phyloP scores from a whole-genome alignment of 2,888 invertebrate genomes.

The Eulithis prunata region DNA sequence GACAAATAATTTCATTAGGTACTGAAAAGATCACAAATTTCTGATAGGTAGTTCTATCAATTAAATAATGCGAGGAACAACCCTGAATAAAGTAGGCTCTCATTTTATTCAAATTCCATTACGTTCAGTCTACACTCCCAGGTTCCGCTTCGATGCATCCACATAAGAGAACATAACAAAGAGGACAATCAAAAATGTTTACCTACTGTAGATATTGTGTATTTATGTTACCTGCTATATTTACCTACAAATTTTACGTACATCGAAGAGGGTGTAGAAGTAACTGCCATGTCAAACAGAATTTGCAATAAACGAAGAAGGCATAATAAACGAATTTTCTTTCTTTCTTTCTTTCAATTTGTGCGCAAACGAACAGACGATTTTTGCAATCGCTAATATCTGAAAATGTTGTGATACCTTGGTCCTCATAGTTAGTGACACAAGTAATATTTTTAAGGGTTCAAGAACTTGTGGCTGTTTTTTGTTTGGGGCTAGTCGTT shows the following conservation, averaged over 20 bases:
- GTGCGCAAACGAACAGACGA: too few relatives aligned
- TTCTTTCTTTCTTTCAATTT: too few relatives aligned
- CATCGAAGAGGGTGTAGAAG: too few relatives aligned
- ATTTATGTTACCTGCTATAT: not conserved
- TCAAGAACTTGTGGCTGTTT: too few relatives aligned
- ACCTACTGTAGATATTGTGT: slow-evolving; percentile 11
- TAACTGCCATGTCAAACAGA: too few relatives aligned
- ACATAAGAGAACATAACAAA: slow-evolving; percentile 36
- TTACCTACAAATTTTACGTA: too few relatives aligned
- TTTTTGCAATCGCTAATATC: too few relatives aligned
- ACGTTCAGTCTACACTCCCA: slow-evolving; percentile 38
- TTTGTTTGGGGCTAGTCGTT: not conserved
- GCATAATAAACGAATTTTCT: too few relatives aligned
- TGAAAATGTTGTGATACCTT: too few relatives aligned
- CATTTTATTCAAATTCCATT: slow-evolving; percentile 24
- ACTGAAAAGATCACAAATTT: not conserved
- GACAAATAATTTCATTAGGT: too few relatives aligned
- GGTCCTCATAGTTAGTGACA: not conserved
- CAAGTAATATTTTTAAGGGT: too few relatives aligned
- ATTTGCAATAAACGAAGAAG: too few relatives aligned
- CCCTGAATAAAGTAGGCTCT: not conserved
- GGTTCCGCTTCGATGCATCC: slow-evolving; percentile 34
- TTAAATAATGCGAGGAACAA: not conserved
- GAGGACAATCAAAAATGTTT: slow-evolving; percentile 27
- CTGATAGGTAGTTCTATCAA: not conserved